These are phyloP conservation scores for Scaptomyza hsui DNA, from an alignment of 1,140 invertebrate species.

Conservation along the genomic window DNA sequence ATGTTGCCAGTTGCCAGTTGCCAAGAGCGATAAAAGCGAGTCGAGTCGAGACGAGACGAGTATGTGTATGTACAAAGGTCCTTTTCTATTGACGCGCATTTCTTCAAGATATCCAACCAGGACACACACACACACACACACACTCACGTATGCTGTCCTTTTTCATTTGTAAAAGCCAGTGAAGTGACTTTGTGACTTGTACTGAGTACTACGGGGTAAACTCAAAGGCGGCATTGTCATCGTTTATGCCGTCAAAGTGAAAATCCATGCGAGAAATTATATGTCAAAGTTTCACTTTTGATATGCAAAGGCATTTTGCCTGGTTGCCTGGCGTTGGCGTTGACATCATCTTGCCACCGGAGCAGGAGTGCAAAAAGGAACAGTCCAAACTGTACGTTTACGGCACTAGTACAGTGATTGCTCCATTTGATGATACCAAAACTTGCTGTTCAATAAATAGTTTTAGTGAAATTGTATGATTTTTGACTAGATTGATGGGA, in stretches of 20 bases:
- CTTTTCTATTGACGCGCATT: neutral
- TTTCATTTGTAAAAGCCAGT: conserved; percentile 8
- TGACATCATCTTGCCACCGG: conserved; percentile 17
- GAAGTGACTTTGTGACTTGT: conserved; percentile 18
- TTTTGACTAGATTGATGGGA: too few species aligned
- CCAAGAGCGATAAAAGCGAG: neutral
- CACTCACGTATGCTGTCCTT: conserved; percentile 1
- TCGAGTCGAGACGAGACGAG: too few species aligned
- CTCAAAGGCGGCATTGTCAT: conserved; percentile 62
- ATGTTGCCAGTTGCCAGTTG: conserved; percentile 27
- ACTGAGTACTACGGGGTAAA: neutral
- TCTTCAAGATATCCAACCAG: neutral
- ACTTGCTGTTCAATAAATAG: too few species aligned
- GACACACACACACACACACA: neutral
- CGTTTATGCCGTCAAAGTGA: conserved; percentile 77
- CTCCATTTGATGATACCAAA: too few species aligned
- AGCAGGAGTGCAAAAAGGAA: neutral
- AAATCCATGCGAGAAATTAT: conserved; percentile 82
- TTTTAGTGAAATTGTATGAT: too few species aligned
- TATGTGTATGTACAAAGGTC: neutral
- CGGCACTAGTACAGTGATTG: neutral
- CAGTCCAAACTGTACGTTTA: neutral
- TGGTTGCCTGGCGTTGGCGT: neutral
- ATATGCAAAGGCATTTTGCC: conserved; percentile 70
- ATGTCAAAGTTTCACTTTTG: conserved; percentile 82